Conservation (phyloP, 2,113 vertebrate species). For the Alectura lathami region DNA sequence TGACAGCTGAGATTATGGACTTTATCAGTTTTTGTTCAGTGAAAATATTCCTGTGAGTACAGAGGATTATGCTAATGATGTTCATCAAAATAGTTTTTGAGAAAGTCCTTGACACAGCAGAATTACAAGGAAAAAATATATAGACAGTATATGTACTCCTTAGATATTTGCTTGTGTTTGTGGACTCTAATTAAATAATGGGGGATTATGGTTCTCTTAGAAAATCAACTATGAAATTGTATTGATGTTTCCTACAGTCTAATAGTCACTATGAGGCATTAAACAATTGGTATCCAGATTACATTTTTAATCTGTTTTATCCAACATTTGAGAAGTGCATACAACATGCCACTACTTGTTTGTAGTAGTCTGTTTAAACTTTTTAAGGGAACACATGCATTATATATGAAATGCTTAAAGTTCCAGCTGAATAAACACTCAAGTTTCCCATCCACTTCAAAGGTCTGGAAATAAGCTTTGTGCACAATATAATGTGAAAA, state of each 20-base stretch:
- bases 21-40: neutral
- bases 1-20: neutral
- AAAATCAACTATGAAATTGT: constrained; percentile 2
- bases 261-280: neutral
- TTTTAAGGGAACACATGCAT: neutral
- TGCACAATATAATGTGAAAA: neutral
- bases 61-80: neutral
- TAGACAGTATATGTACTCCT: neutral
- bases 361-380: neutral
- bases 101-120: neutral
- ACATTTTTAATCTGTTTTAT: neutral
- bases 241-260: neutral
- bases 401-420: constrained; percentile 11
- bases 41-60: neutral
- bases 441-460: neutral
- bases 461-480: neutral
- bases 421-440: constrained; percentile 21
- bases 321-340: neutral
- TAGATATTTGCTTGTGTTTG: neutral
- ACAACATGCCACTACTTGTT: neutral
- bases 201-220: neutral
- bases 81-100: neutral
- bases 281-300: neutral
- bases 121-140: neutral
- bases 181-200: neutral